phyloP scores from a whole-genome alignment of 2,113 vertebrate genomes.

The Saguinus midas region DNA sequence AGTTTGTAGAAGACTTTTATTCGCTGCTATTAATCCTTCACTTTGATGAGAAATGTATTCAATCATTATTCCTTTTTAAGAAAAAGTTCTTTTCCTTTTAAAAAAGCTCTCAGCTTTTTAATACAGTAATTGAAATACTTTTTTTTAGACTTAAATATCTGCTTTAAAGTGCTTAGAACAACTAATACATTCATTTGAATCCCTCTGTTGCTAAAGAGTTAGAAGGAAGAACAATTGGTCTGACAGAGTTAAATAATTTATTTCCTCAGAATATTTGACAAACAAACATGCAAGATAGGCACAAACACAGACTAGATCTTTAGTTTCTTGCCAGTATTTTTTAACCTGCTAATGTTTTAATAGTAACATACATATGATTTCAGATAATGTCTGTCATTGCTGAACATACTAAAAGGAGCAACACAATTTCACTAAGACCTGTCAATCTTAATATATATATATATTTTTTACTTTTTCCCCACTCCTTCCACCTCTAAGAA shows the following conservation, averaged over 20 bases:
- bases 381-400: background rate
- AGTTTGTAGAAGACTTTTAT: constrained; percentile 64
- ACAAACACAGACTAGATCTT: background rate
- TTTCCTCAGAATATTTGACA: constrained; percentile 44
- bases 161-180: constrained; percentile 37
- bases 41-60: constrained; percentile 68
- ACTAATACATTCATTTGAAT: constrained; percentile 37
- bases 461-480: no score
- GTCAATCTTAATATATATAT: constrained; percentile 13
- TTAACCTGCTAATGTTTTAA: background rate
- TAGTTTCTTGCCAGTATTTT: background rate
- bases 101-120: constrained; percentile 46
- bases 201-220: constrained; percentile 17
- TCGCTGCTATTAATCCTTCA: constrained; percentile 63
- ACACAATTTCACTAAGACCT: constrained; percentile 39
- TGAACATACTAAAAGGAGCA: background rate
- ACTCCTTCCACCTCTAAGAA: background rate
- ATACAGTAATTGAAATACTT: constrained; percentile 49
- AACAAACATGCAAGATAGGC: background rate
- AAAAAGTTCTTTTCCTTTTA: constrained; percentile 64
- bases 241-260: background rate
- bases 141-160: constrained; percentile 62
- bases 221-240: constrained; percentile 42
- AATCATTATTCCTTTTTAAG: constrained; percentile 62
- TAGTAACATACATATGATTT: background rate